Evolutionary conservation across 2,113 vertebrate genomes (phyloP).

Genomic region (Gallinago undulata): DNA sequence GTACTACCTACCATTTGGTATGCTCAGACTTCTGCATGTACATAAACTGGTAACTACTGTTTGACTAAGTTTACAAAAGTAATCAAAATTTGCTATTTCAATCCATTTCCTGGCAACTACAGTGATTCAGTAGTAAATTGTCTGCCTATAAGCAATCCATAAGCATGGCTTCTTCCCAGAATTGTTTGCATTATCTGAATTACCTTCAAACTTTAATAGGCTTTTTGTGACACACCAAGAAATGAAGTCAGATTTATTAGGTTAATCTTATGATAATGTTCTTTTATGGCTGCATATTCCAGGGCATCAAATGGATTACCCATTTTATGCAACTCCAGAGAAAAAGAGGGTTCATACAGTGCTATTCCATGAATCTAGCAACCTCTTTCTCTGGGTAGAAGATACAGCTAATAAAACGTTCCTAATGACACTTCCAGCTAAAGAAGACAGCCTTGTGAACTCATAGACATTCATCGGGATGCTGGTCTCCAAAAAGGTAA

Average conservation of each 20-base stretch:
- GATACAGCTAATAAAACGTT: background rate
- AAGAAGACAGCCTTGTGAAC: background rate
- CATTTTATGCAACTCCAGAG: background rate
- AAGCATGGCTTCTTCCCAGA: background rate
- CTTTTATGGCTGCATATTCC: background rate
- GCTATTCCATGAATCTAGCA: background rate
- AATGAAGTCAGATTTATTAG: background rate
- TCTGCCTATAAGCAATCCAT: background rate
- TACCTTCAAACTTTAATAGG: background rate
- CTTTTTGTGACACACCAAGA: background rate
- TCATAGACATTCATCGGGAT: background rate
- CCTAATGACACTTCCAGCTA: background rate
- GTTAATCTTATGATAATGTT: background rate
- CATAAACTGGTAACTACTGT: background rate
- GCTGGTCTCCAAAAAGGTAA: background rate
- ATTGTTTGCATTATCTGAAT: background rate
- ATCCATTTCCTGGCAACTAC: constrained; percentile 5
- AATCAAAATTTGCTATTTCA: constrained; percentile 33
- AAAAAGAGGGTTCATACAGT: background rate
- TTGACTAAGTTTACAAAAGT: background rate
- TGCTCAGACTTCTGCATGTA: background rate
- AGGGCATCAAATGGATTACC: background rate
- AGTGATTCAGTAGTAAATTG: background rate
- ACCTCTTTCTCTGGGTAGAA: background rate
- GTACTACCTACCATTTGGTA: background rate